Evolutionary conservation across 2,797 vertebrate genomes (phyloP).

Genomic region (Myiothlypis chrysogaster): DNA sequence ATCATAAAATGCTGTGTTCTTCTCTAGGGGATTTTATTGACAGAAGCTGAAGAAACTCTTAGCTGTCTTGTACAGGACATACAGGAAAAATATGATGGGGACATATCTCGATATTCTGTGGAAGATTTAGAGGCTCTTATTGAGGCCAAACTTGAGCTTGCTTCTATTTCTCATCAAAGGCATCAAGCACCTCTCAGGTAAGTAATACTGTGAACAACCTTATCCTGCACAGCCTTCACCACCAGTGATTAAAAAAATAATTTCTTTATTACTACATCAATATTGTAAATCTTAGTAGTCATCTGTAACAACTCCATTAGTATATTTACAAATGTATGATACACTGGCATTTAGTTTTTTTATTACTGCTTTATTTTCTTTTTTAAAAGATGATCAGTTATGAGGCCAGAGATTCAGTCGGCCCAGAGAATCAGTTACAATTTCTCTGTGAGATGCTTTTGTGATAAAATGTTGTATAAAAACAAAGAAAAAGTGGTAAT

Average conservation of each 20-base stretch:
- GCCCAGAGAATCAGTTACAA: neutral
- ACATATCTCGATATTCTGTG: constrained; percentile 40
- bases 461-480: neutral
- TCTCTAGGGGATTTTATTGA: constrained; percentile 81
- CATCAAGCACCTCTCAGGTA: constrained; percentile 81
- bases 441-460: neutral
- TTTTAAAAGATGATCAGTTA: neutral
- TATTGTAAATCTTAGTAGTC: neutral
- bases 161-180: constrained; percentile 81
- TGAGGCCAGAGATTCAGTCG: neutral
- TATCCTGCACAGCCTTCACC: neutral
- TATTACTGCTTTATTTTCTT: neutral
- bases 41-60: constrained; percentile 76
- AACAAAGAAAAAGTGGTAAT: neutral
- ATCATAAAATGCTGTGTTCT: neutral
- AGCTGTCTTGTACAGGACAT: constrained; percentile 61
- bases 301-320: neutral
- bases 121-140: constrained; percentile 80
- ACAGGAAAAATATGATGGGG: constrained; percentile 11
- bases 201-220: neutral
- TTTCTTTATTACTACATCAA: neutral
- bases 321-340: neutral
- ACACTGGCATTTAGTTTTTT: neutral
- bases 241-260: neutral
- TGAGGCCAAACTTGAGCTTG: constrained; percentile 83